phyloP scores from a whole-genome alignment of 2,797 vertebrate species.

The Cirrhinus molitorella region DNA sequence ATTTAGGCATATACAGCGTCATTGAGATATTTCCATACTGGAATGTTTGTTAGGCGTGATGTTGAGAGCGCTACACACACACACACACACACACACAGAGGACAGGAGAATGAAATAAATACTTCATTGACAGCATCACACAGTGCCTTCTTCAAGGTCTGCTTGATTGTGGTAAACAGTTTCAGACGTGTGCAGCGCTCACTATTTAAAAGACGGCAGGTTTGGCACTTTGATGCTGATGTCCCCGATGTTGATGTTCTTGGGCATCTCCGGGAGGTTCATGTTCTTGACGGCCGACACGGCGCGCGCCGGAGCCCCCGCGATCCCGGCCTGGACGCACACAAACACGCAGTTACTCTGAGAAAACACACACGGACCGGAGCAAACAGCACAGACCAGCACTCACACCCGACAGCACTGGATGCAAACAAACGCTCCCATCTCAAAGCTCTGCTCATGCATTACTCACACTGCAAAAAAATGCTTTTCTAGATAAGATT shows the following conservation, averaged over 20 bases:
- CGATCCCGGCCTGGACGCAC: slow-evolving; percentile 94
- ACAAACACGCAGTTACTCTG: slow-evolving; percentile 41
- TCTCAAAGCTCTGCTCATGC: slow-evolving; percentile 23
- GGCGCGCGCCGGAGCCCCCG: slow-evolving; percentile 96
- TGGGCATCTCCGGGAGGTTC: slow-evolving; percentile 99
- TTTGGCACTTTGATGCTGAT: slow-evolving; percentile 99
- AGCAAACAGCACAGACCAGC: not conserved
- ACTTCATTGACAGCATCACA: slow-evolving; percentile 76
- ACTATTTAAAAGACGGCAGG: slow-evolving; percentile 98
- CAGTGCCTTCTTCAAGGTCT: slow-evolving; percentile 82
- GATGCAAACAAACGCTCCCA: not conserved
- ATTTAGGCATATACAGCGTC: slow-evolving; percentile 69
- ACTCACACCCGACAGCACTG: not conserved
- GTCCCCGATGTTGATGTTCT: slow-evolving; percentile 99
- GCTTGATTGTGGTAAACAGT: slow-evolving; percentile 89
- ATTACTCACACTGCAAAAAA: no score
- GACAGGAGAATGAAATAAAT: slow-evolving; percentile 88
- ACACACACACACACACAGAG: slow-evolving; percentile 62
- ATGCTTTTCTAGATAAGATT: no score
- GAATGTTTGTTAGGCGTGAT: slow-evolving; percentile 67
- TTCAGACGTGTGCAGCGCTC: slow-evolving; percentile 82
- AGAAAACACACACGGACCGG: not conserved
- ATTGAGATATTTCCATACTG: slow-evolving; percentile 68
- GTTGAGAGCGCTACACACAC: slow-evolving; percentile 71
- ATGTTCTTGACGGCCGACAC: slow-evolving; percentile 99